Evolutionary conservation across 1,140 invertebrate species (phyloP).

Genomic region (Metaphire vulgaris): DNA sequence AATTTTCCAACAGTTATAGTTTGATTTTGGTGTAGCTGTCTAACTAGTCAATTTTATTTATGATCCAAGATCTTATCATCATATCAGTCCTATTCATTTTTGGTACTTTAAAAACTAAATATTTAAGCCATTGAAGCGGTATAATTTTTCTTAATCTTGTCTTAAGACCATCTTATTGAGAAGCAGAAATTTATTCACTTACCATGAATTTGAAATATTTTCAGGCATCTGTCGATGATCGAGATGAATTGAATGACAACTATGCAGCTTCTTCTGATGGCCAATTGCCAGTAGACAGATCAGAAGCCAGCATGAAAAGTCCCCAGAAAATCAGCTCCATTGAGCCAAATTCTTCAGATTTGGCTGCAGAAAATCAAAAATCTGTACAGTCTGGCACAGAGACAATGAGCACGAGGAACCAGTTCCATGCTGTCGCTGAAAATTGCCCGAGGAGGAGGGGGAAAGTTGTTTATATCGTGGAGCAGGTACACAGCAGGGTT

Average conservation of each 20-base stretch:
- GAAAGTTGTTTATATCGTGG: slow-evolving; percentile 55
- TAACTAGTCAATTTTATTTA: too few species aligned
- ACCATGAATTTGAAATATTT: not conserved
- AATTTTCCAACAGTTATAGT: not conserved
- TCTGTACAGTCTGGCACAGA: too few species aligned
- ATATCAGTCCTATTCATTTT: too few species aligned
- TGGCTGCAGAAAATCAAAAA: not conserved
- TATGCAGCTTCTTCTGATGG: not conserved
- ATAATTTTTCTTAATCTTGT: too few species aligned
- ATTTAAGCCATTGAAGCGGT: too few species aligned
- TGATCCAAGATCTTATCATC: too few species aligned
- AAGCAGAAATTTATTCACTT: not conserved
- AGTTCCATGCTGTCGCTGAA: not conserved
- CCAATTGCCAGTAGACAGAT: not conserved
- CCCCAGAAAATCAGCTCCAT: not conserved
- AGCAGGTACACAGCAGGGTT: slow-evolving; percentile 59
- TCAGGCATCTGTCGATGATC: not conserved
- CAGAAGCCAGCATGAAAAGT: too few species aligned
- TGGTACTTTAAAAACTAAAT: too few species aligned
- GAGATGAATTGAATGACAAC: not conserved
- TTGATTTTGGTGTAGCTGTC: too few species aligned
- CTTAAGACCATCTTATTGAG: too few species aligned
- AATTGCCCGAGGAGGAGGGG: slow-evolving; percentile 42
- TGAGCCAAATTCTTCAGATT: not conserved
- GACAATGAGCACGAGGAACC: not conserved